Evolutionary conservation across 1,140 invertebrate species (phyloP), one percentile per base, ranked within the genome.

Genomic region (Aphidius ervi): DNA sequence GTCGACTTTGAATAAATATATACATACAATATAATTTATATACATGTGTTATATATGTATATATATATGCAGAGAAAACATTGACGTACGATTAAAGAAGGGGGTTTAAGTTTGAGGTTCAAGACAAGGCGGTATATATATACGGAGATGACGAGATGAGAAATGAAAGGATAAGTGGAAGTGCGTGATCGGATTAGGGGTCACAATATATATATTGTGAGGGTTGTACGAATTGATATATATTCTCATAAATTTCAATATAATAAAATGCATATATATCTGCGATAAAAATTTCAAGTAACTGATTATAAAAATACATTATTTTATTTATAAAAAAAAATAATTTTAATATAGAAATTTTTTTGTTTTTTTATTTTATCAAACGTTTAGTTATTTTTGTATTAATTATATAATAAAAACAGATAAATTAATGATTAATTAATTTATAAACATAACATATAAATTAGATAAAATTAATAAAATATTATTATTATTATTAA

Each of bases 1-100:
- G 42, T 8, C 59, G 56, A 61, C 56, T 61, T 64, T 58, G 37
- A 64, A 64, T 64, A 64, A 64, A 56, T 16, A 16, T 16, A 16
- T 16, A 16, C 16, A 16, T 16, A 16, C 16, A 16, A 16, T 16
- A 16, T 16, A 16, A 16, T 16, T 16, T 16, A 16, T 16, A 16
- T 58, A 60, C 52, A 16, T 23, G 31, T 31, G 23, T 31, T 31
- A 3, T 31, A 31, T 31, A 31, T 31, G 4, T 31, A 31, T 31
- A 31, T 31, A 4, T 31, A 55, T 16, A 16, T 16, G 16, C 43
- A 56, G 50, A 58, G 40, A 16, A 37, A 43, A 16, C 41, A 53
- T 31, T 53, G 37, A 31, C 37, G 31, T 58, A 39, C 16, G 16
- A 43, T 42, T 43, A 7, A 46, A 60, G n/a, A 48, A 41, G 53